phyloP scores from a whole-genome alignment of 2,888 invertebrate species.

The Acleris literana region DNA sequence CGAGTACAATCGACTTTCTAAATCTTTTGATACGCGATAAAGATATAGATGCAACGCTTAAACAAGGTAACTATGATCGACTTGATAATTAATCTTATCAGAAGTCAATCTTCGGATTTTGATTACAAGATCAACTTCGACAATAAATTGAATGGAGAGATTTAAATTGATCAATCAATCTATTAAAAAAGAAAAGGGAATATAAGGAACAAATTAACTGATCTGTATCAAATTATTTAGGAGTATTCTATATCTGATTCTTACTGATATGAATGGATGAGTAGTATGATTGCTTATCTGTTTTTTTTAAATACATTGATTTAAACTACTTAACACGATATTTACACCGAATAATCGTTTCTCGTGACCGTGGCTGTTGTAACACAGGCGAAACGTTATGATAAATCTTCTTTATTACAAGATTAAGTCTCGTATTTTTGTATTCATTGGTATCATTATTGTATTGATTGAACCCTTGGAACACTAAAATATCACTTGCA shows the following conservation, averaged over 20 bases:
- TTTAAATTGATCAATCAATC: slow-evolving; percentile 1
- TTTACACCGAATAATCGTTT: no score
- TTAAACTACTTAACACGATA: no score
- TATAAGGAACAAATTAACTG: background rate
- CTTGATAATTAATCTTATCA: background rate
- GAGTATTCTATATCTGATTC: background rate
- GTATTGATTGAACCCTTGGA: no score
- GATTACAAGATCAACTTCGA: background rate
- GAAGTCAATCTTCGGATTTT: background rate
- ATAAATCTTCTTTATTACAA: no score
- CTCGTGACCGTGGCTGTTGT: no score
- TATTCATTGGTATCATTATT: no score
- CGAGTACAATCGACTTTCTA: no score
- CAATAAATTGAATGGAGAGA: slow-evolving; percentile 11
- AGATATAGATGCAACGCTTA: background rate
- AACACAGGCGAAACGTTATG: no score
- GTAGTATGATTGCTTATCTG: background rate
- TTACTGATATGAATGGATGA: background rate
- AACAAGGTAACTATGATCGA: background rate
- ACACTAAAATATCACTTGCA: no score
- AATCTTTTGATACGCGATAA: no score
- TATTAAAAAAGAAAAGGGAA: background rate
- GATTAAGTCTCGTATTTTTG: no score
- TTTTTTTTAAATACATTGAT: no score
- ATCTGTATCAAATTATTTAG: slow-evolving; percentile 4